These are phyloP conservation scores for Hassar affinis DNA, from an alignment of 2,113 vertebrate species.

Conservation along the genomic window DNA sequence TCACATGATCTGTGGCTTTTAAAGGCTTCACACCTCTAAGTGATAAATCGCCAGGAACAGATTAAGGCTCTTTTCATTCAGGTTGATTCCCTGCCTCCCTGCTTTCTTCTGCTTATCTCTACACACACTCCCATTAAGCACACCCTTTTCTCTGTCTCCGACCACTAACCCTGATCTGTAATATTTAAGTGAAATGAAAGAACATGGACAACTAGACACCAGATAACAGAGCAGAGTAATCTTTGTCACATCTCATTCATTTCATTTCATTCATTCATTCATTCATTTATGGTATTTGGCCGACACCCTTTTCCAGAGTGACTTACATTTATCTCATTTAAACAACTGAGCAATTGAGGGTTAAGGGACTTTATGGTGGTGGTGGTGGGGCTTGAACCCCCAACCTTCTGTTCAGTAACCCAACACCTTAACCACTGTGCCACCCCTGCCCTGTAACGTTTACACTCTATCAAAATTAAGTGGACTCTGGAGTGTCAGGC, in stretches of 20 bases:
- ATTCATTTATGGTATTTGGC: too few relatives aligned
- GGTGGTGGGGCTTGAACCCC: too few relatives aligned
- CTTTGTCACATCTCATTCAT: slow-evolving; percentile 2
- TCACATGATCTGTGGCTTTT: slow-evolving; percentile 50
- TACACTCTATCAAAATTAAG: not conserved
- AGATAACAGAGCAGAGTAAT: slow-evolving; percentile 5
- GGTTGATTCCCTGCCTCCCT: slow-evolving; percentile 1
- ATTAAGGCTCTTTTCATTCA: slow-evolving; percentile 46
- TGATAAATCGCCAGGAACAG: slow-evolving; percentile 35
- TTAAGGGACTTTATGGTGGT: too few relatives aligned
- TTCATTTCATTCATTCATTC: too few relatives aligned
- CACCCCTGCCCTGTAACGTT: too few relatives aligned
- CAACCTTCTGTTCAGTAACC: too few relatives aligned
- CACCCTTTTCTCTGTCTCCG: not conserved
- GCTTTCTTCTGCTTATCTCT: not conserved
- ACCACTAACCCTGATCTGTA: slow-evolving; percentile 1
- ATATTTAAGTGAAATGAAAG: slow-evolving; percentile 25
- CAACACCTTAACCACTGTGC: too few relatives aligned
- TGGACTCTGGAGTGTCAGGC: not conserved
- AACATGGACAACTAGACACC: not conserved
- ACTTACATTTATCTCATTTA: too few relatives aligned
- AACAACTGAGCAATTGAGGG: too few relatives aligned
- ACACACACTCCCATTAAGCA: not conserved
- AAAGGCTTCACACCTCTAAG: slow-evolving; percentile 52
- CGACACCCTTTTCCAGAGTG: too few relatives aligned